Percentiles rank a stretch among this genome's conserved stretches.
Conservation (phyloP, 2,113 vertebrate species). For the Rattus rattus region DNA sequence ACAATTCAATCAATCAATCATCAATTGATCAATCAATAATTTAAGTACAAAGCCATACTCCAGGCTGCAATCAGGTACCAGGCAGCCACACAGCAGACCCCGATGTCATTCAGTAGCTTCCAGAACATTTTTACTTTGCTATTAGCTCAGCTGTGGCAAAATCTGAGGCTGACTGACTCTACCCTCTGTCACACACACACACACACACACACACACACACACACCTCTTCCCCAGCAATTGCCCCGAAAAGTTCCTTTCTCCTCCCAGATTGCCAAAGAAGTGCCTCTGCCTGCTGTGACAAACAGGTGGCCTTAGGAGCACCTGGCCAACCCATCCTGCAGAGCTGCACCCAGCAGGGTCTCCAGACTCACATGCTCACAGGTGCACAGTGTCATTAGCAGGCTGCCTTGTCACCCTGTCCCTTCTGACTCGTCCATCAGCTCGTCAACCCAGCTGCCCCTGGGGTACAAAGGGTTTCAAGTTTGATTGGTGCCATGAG, state of each 20-base stretch:
- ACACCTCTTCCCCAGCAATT: background rate
- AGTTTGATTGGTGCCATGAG: background rate
- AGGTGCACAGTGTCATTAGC: background rate
- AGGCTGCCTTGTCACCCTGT: background rate
- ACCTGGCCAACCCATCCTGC: too few relatives aligned
- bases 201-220: accelerated
- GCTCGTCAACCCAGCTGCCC: background rate
- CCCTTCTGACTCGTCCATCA: background rate
- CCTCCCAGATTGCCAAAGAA: background rate
- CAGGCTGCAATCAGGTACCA: background rate
- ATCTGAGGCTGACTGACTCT: background rate
- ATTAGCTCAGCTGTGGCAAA: background rate
- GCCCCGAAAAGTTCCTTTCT: background rate
- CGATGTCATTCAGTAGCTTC: background rate
- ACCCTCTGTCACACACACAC: background rate
- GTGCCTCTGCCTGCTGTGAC: background rate
- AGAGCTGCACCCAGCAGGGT: background rate
- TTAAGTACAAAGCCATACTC: background rate
- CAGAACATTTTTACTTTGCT: background rate
- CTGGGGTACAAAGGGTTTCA: background rate
- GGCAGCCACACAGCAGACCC: background rate
- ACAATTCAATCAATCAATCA: too few relatives aligned
- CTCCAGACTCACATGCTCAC: background rate
- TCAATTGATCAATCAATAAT: background rate
- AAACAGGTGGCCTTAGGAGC: background rate